A percentile compares a stretch with the other conserved stretches of the same genome.
Evolutionary conservation across 2,797 vertebrate genomes (phyloP).

Genomic region (Calcarius lapponicus): DNA sequence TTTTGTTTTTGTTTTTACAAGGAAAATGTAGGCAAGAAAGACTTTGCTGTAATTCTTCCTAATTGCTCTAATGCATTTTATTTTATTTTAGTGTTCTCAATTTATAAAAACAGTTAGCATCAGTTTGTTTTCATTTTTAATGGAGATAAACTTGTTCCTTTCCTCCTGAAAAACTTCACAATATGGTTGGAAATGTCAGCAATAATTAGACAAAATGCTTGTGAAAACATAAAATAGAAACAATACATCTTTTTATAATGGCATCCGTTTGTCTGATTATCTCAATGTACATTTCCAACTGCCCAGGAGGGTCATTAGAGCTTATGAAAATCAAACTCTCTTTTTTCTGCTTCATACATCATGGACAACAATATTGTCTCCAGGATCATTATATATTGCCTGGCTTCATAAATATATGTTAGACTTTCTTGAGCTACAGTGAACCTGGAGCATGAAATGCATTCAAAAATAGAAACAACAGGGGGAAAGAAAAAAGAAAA

Average conservation of each 20-base stretch:
- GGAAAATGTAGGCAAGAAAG: conserved; percentile 15
- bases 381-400: conserved; percentile 34
- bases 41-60: conserved; percentile 44
- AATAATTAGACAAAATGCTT: conserved; percentile 70
- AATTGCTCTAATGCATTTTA: conserved; percentile 61
- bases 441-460: conserved; percentile 43
- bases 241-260: conserved; percentile 55
- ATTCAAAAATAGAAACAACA: conserved; percentile 27
- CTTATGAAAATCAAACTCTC: conserved; percentile 70
- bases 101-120: conserved; percentile 59
- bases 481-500: not conserved
- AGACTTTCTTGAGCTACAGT: conserved; percentile 43
- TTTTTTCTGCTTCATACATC: conserved; percentile 55
- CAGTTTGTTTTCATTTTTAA: conserved; percentile 60
- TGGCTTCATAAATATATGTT: conserved; percentile 50
- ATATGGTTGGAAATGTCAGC: conserved; percentile 58
- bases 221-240: conserved; percentile 63
- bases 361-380: conserved; percentile 58
- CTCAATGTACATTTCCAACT: conserved; percentile 51
- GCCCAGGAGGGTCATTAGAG: conserved; percentile 53
- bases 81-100: conserved; percentile 62
- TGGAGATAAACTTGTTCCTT: conserved; percentile 50
- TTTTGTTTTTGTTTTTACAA: not conserved
- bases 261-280: conserved; percentile 63
- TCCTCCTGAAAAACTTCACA: conserved; percentile 49